Base-by-base conservation (phyloP, 2,113 vertebrate species). In the Apteryx mantelli region DNA sequence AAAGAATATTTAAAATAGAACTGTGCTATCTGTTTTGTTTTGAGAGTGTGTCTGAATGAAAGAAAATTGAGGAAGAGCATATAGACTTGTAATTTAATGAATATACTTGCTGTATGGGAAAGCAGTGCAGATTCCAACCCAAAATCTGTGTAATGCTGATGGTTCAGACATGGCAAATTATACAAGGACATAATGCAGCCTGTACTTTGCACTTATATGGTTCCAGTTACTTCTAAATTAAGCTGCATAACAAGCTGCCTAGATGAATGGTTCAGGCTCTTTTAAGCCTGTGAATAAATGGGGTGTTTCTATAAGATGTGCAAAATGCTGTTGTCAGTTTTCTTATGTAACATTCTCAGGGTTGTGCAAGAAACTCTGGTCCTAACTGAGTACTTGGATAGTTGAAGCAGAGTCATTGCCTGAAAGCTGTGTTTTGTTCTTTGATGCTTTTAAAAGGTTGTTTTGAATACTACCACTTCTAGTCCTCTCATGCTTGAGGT, bases 181-280 rank as follows among this genome's bases (percentile, higher is more conserved):
- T 40, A 91, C 32, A 88, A 80, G 82, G 83, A 73, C 52, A 56
- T 60, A 65, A 78, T 32, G n/a, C 38, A 82, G 36, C n/a, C n/a
- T 88, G 22, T 71, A 21, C 22, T 68, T 56, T 55, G 38, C 24
- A 58, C 28, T 73, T 86, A 64, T 80, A 89, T 58, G 53, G 73
- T 44, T 21, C 55, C 24, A 30, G 56, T 32, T 32, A 32, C 56
- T 58, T 32, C 56, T 32, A 44, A 64, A 58, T 60, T 66, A 66
- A 91, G 80, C 88, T 92, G 91, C 44, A 46, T 78, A 92, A 95
- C 64, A 77, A 86, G 64, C 83, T 91, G 73, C 71, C 86, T 74
- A 3, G 88, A 46, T 65, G 38, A 69, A 83, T 83, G 50, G 90
- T 80, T 74, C 80, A 83, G 64, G 60, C 44, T 86, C 68, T 75